Base-by-base conservation (phyloP, 1,140 invertebrate species). In the Zophobas morio region DNA sequence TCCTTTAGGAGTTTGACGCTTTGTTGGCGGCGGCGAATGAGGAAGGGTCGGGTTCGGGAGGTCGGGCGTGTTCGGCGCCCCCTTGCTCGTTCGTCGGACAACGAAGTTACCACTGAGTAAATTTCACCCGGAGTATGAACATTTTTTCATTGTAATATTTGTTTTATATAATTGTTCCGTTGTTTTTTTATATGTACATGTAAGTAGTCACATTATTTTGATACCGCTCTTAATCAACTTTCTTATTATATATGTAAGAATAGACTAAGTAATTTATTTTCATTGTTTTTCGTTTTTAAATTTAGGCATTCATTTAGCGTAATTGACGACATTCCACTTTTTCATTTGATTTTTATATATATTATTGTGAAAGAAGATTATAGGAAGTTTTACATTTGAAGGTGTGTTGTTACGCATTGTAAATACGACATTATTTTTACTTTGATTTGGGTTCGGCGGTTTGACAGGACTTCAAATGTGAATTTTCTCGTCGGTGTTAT, bases 21-120 rank as follows among this genome's bases (percentile, higher is more conserved):
- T 66, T 42, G 56, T 60, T 60, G 37, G 6, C 32, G 6, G 2
- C 1, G 60, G 35, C 42, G 34, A 66, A 66, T 42, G 20, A 66
- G 37, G 4, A 63, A 2, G 8, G 6, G 2, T 51, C 20, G 3
- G 49, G 2, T 51, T 51, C 2, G 6, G 49, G 42, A 8, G 49
- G 6, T 51, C 49, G 49, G 42, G 42, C 42, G 42, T 4, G 42
- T 46, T 46, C 20, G 20, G 20, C 5, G 49, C 8, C 49, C 49
- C 34, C 63, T 78, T 83, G 75, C 81, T 82, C 80, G 81, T 83
- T 83, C 79, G 80, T 82, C 81, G 80, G 82, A 73, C 63, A 80
- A 83, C 81, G 63, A 75, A 79, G 81, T 81, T 82, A 82, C 81
- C 81, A 81, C 49, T 35, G 53, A 75, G 36, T 77, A 34, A 51